phyloP scores from a whole-genome alignment of 2,888 invertebrate species.

The Kryphioiulus occultus region DNA sequence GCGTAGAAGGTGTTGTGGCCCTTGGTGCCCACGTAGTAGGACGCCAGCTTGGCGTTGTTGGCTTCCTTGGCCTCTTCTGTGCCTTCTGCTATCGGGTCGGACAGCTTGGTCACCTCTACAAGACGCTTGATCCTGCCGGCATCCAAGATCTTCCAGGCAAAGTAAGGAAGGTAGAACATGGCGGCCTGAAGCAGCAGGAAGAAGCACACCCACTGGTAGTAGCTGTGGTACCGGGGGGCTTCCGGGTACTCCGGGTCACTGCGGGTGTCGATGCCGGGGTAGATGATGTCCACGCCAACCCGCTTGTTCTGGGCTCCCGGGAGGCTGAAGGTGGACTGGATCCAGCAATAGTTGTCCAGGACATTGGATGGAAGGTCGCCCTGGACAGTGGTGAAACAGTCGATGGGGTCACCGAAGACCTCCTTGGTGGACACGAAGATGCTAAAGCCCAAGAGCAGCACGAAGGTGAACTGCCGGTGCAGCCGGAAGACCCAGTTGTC shows the following conservation, averaged over 20 bases:
- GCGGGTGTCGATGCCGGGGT: slow-evolving; percentile 67
- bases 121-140: slow-evolving; percentile 55
- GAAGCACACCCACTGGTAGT: slow-evolving; percentile 55
- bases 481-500: slow-evolving; percentile 58
- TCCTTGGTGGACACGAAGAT: slow-evolving; percentile 56
- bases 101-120: slow-evolving; percentile 53
- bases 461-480: slow-evolving; percentile 57
- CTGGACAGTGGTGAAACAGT: slow-evolving; percentile 54
- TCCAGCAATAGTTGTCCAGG: slow-evolving; percentile 66
- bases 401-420: slow-evolving; percentile 57
- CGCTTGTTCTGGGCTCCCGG: slow-evolving; percentile 50
- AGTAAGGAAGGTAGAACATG: slow-evolving; percentile 56
- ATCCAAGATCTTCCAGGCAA: slow-evolving; percentile 58
- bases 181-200: slow-evolving; percentile 53
- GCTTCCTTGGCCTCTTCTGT: slow-evolving; percentile 53
- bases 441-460: slow-evolving; percentile 55
- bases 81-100: slow-evolving; percentile 55
- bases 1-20: slow-evolving; percentile 66
- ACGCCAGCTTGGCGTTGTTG: slow-evolving; percentile 54
- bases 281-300: slow-evolving; percentile 61
- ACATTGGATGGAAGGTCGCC: neutral
- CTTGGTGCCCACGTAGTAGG: slow-evolving; percentile 55
- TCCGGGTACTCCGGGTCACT: slow-evolving; percentile 63
- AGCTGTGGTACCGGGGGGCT: slow-evolving; percentile 59
- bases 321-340: slow-evolving; percentile 20